phyloP scores from a whole-genome alignment of 2,888 invertebrate species.

The Ceramica pisi region DNA sequence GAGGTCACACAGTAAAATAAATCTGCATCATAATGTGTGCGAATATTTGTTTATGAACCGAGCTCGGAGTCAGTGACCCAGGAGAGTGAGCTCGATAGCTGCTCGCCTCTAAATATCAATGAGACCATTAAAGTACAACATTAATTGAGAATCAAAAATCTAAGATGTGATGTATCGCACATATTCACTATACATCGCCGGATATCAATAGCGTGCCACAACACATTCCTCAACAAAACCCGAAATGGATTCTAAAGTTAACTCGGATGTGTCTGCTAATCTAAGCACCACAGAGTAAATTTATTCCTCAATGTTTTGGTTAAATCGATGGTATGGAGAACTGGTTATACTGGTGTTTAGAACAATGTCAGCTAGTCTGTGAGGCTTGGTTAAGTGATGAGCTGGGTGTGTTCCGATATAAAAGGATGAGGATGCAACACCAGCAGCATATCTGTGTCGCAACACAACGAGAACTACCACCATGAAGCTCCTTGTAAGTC shows the following conservation, averaged over 20 bases:
- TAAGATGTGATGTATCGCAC: slow-evolving; percentile 8
- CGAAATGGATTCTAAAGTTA: slow-evolving; percentile 1
- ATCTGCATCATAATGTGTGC: slow-evolving; percentile 7
- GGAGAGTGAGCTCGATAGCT: slow-evolving; percentile 6
- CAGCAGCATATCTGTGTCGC: slow-evolving; percentile 64
- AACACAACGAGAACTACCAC: slow-evolving; percentile 46
- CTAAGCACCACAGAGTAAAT: slow-evolving; percentile 51
- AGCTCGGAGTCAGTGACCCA: slow-evolving; percentile 44
- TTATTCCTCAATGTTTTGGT: slow-evolving; percentile 25
- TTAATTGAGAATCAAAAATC: background rate
- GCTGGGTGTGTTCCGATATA: slow-evolving; percentile 69
- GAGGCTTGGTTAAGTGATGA: slow-evolving; percentile 30
- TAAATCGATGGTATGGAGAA: slow-evolving; percentile 30
- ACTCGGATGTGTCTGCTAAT: background rate
- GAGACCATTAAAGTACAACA: slow-evolving; percentile 10
- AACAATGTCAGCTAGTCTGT: slow-evolving; percentile 58
- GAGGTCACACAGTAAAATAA: slow-evolving; percentile 4
- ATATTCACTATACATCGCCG: slow-evolving; percentile 19
- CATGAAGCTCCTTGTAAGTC: slow-evolving; percentile 82
- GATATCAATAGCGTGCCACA: background rate
- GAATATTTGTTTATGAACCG: background rate
- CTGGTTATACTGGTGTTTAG: slow-evolving; percentile 34
- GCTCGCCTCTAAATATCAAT: slow-evolving; percentile 54
- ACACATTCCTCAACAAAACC: background rate
- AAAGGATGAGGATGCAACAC: slow-evolving; percentile 68